Percentiles rank a stretch among this genome's conserved stretches.
phyloP scores from a whole-genome alignment of 2,113 vertebrate genomes.

The Anser brachyrhynchus region DNA sequence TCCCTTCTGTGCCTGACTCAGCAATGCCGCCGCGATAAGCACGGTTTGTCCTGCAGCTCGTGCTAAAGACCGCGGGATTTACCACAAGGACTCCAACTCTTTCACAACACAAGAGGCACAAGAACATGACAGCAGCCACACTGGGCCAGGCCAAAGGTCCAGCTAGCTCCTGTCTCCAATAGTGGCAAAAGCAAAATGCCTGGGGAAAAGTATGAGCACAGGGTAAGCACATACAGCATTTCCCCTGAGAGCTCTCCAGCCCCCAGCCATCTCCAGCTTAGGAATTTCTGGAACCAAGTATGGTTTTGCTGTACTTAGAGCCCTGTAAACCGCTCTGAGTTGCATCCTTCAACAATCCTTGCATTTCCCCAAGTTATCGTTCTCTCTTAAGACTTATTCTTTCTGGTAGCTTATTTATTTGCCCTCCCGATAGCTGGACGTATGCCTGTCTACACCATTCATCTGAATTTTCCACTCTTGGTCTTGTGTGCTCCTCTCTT shows the following conservation, averaged over 20 bases:
- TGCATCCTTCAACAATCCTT: background rate
- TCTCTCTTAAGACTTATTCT: background rate
- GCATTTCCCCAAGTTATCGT: background rate
- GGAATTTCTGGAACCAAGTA: constrained; percentile 36
- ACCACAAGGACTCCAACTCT: constrained; percentile 52
- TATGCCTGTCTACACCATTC: background rate
- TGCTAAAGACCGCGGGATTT: background rate
- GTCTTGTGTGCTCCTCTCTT: background rate
- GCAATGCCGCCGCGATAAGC: background rate
- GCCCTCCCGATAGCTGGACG: background rate
- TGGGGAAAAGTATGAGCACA: constrained; percentile 59
- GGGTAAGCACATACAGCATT: constrained; percentile 60
- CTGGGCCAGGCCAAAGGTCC: constrained; percentile 65
- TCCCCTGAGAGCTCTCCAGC: constrained; percentile 52
- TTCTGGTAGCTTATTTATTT: background rate
- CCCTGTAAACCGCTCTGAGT: background rate
- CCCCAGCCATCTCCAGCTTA: constrained; percentile 3
- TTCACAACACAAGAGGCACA: background rate
- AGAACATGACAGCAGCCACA: constrained; percentile 17
- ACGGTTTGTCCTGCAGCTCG: background rate
- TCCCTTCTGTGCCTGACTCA: constrained; percentile 37
- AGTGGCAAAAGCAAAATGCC: constrained; percentile 61
- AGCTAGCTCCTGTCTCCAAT: constrained; percentile 47
- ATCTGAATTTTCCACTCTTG: background rate
- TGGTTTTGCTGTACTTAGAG: constrained; percentile 15